phyloP scores from a whole-genome alignment of 2,888 invertebrate genomes.

The Watsonalla binaria region DNA sequence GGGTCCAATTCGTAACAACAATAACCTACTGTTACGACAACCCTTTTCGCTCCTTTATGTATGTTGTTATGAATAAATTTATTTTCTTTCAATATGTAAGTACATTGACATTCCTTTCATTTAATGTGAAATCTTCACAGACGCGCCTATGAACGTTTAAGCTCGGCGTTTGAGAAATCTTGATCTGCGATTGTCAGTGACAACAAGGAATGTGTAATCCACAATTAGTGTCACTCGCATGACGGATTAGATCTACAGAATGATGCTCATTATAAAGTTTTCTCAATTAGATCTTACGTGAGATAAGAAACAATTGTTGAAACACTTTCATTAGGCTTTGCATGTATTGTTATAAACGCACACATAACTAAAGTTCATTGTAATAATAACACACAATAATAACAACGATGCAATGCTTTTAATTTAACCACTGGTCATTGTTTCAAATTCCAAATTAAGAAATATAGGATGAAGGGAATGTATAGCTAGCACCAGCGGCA shows the following conservation, averaged over 20 bases:
- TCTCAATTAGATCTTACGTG: conserved; percentile 7
- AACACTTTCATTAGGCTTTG: not conserved
- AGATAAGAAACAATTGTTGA: conserved; percentile 1
- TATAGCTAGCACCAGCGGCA: conserved; percentile 13
- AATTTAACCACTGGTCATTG: not conserved
- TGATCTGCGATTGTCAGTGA: not conserved
- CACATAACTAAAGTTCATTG: not conserved
- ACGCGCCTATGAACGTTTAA: not conserved
- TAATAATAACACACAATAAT: not conserved
- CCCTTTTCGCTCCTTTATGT: no score
- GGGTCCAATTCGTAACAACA: no score
- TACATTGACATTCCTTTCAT: no score
- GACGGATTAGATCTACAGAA: not conserved
- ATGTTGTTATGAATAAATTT: no score
- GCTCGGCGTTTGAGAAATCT: not conserved
- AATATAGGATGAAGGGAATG: conserved; percentile 7
- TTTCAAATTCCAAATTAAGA: conserved; percentile 4
- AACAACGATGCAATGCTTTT: not conserved
- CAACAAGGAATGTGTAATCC: not conserved
- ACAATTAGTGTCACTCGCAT: conserved; percentile 1
- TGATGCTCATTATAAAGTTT: conserved; percentile 2
- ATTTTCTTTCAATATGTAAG: no score
- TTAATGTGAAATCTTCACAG: not conserved
- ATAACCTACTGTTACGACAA: no score
- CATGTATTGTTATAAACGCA: not conserved